phyloP scores from a whole-genome alignment of 2,797 vertebrate genomes.

The Xenopus petersii region DNA sequence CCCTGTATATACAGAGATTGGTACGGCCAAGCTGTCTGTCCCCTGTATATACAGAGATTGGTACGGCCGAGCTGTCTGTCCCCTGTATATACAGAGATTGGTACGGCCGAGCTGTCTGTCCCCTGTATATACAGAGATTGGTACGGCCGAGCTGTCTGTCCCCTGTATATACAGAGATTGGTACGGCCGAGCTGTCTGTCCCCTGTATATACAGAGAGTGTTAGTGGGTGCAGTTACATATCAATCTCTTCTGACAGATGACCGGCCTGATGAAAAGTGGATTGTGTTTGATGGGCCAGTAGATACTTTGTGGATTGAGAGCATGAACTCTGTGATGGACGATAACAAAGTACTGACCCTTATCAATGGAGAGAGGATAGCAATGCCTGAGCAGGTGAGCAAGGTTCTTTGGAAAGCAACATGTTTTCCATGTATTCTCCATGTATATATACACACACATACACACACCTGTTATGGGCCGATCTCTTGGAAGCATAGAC shows the following conservation, averaged over 20 bases:
- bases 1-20: neutral
- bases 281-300: constrained; percentile 90
- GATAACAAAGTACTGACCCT: constrained; percentile 90
- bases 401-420: too few relatives aligned
- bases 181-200: neutral
- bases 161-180: neutral
- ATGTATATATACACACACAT: too few relatives aligned
- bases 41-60: neutral
- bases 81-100: neutral
- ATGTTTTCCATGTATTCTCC: too few relatives aligned
- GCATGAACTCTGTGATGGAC: constrained; percentile 92
- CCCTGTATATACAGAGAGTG: neutral
- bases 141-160: neutral
- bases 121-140: neutral
- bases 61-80: neutral
- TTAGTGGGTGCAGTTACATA: too few relatives aligned
- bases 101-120: neutral
- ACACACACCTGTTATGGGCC: too few relatives aligned
- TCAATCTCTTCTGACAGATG: constrained; percentile 66
- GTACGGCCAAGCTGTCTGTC: neutral
- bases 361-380: constrained; percentile 85
- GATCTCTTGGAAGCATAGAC: too few relatives aligned
- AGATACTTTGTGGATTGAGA: constrained; percentile 90
- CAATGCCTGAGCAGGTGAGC: constrained; percentile 81
- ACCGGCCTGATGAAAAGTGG: constrained; percentile 86